phyloP scores from a whole-genome alignment of 2,888 invertebrate species.

The Habroteleia sp. region DNA sequence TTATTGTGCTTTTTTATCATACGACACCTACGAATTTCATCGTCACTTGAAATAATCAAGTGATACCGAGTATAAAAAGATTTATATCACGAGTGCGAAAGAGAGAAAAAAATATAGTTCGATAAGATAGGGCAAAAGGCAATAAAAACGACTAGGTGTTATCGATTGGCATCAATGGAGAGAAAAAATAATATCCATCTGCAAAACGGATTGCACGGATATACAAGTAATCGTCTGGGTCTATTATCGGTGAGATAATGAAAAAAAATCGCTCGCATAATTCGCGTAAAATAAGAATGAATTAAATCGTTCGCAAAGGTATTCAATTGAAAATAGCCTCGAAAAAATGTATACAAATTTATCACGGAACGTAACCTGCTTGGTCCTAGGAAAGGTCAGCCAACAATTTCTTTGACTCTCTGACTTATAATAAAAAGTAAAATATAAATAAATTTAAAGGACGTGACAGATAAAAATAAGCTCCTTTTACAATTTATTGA shows the following conservation, averaged over 20 bases:
- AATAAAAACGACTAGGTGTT: slow-evolving; percentile 23
- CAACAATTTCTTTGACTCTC: slow-evolving; percentile 63
- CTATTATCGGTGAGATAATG: slow-evolving; percentile 8
- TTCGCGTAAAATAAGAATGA: not conserved
- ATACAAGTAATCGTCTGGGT: no score
- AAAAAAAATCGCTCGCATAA: no score
- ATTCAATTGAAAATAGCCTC: slow-evolving; percentile 23
- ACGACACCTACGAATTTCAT: slow-evolving; percentile 16
- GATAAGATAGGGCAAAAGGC: slow-evolving; percentile 37
- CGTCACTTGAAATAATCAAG: slow-evolving; percentile 15
- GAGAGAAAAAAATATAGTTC: slow-evolving; percentile 1
- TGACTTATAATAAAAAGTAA: not conserved
- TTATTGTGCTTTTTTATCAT: slow-evolving; percentile 6
- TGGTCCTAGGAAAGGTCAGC: slow-evolving; percentile 66
- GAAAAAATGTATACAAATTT: slow-evolving; percentile 41
- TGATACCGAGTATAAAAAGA: slow-evolving; percentile 3
- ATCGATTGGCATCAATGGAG: slow-evolving; percentile 33
- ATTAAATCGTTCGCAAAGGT: slow-evolving; percentile 7
- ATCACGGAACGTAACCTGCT: slow-evolving; percentile 39
- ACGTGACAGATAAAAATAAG: no score
- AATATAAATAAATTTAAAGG: not conserved
- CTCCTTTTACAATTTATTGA: not conserved
- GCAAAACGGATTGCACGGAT: no score
- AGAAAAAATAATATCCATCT: slow-evolving; percentile 5
- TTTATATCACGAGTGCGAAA: not conserved